These are phyloP conservation scores for Agapornis roseicollis DNA, from an alignment of 2,113 vertebrate genomes.

Conservation along the genomic window DNA sequence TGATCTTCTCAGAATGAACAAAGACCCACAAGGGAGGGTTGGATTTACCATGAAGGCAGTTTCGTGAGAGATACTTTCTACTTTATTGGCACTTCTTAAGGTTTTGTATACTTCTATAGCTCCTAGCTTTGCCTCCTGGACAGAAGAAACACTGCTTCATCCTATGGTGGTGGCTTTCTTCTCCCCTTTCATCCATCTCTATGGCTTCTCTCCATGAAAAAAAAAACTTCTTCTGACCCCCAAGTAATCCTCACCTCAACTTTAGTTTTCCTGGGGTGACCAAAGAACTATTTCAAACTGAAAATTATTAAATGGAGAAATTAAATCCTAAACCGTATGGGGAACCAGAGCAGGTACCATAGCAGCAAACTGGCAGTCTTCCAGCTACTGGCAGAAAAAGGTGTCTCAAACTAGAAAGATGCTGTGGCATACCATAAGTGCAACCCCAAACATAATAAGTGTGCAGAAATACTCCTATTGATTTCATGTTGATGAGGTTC, in stretches of 20 bases:
- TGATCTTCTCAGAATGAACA: neutral
- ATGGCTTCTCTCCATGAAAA: neutral
- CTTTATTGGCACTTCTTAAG: neutral
- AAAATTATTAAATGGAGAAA: neutral
- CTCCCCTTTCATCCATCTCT: neutral
- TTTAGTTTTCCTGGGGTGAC: neutral
- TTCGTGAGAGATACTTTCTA: neutral
- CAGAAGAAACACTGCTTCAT: neutral
- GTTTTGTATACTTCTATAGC: neutral
- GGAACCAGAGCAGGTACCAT: neutral
- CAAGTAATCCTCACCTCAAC: neutral
- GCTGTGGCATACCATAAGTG: neutral
- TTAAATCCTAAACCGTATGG: neutral
- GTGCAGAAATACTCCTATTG: neutral
- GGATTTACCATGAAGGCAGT: neutral
- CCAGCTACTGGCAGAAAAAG: neutral
- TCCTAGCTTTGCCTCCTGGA: neutral
- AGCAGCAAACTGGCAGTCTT: neutral
- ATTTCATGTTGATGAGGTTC: neutral
- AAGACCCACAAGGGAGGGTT: neutral
- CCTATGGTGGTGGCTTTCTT: neutral
- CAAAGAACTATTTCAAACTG: neutral
- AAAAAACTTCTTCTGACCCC: neutral
- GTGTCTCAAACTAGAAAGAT: neutral
- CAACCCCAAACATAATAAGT: neutral